A percentile compares a stretch with the other conserved stretches of the same genome.
Evolutionary conservation across 2,797 vertebrate genomes (phyloP).

Genomic region (Cyclopterus lumpus): DNA sequence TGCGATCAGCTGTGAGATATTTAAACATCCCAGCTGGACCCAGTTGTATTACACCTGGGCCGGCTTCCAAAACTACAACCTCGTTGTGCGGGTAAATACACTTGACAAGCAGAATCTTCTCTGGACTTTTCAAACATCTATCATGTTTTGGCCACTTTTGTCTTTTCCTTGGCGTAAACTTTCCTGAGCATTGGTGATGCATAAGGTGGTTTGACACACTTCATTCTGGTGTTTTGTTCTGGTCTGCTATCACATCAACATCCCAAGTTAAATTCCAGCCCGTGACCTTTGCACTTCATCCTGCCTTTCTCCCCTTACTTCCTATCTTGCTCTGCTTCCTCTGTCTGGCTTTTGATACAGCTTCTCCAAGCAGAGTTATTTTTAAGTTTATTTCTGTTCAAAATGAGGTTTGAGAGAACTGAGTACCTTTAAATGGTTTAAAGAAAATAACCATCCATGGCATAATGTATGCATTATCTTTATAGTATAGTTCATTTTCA

Average conservation of each 20-base stretch:
- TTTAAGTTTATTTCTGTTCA: no score
- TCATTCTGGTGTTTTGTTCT: background rate
- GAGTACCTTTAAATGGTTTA: background rate
- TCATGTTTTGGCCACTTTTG: background rate
- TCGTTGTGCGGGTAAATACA: slow-evolving; percentile 83
- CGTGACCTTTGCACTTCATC: background rate
- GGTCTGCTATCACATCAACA: background rate
- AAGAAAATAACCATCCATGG: background rate
- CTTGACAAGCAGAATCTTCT: background rate
- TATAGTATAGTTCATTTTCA: no score
- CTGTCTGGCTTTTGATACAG: no score
- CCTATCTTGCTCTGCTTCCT: background rate
- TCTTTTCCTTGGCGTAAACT: background rate
- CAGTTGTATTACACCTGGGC: slow-evolving; percentile 87
- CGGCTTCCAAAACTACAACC: slow-evolving; percentile 85
- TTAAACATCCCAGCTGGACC: slow-evolving; percentile 80
- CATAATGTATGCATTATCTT: background rate
- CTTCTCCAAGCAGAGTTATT: no score
- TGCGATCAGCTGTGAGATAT: slow-evolving; percentile 79
- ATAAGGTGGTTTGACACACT: background rate
- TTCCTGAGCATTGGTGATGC: background rate
- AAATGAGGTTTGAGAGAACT: background rate
- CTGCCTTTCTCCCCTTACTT: background rate
- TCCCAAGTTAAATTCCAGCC: background rate
- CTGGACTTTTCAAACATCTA: background rate